Conservation (phyloP, 35 echinoderm and acorn worm species). For the Acanthaster planci region DNA sequence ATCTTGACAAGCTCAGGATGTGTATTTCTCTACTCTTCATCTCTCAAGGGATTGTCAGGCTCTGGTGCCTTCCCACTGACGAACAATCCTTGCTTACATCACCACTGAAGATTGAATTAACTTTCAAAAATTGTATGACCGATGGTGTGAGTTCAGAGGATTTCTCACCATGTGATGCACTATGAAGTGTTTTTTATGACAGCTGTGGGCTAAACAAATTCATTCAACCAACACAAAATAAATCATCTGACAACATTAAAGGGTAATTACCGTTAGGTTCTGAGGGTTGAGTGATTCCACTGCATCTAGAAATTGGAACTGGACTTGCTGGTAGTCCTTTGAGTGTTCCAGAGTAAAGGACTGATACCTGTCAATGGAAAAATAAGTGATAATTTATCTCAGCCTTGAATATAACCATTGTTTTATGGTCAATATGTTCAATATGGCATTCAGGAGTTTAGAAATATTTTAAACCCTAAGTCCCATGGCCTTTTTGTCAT, state of each 20-base stretch:
- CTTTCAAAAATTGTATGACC: neutral
- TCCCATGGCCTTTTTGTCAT: too few relatives aligned
- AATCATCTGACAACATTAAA: neutral
- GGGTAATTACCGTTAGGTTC: slow-evolving; percentile 81
- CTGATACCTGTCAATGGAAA: slow-evolving; percentile 55
- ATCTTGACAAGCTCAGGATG: too few relatives aligned
- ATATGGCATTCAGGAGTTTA: too few relatives aligned
- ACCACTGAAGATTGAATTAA: too few relatives aligned
- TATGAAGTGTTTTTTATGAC: neutral
- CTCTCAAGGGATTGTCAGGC: too few relatives aligned
- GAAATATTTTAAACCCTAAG: too few relatives aligned
- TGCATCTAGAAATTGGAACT: slow-evolving; percentile 97
- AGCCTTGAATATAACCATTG: too few relatives aligned
- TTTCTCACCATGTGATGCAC: neutral
- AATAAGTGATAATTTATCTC: neutral
- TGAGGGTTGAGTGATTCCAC: slow-evolving; percentile 87
- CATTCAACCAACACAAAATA: neutral
- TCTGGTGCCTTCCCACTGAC: too few relatives aligned
- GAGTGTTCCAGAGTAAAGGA: slow-evolving; percentile 86
- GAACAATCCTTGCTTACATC: too few relatives aligned
- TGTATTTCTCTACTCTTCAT: too few relatives aligned
- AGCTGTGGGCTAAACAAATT: neutral
- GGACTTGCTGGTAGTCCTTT: slow-evolving; percentile 94
- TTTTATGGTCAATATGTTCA: too few relatives aligned
- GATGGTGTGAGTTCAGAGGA: neutral